Conservation (phyloP, 2,113 vertebrate genomes). For the Nannobrachium achirus region DNA sequence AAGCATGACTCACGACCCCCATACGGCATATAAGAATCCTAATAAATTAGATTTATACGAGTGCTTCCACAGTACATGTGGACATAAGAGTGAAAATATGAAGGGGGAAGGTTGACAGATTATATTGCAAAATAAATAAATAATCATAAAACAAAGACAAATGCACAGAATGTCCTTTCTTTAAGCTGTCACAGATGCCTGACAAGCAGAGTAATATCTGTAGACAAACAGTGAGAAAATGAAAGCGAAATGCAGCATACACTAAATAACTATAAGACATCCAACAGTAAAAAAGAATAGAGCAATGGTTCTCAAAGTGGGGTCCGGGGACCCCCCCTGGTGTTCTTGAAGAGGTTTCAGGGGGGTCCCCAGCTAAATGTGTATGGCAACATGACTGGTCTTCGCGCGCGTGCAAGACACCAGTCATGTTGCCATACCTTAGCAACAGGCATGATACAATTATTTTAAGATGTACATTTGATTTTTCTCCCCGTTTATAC, state of each 20-base stretch:
- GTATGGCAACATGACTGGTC: too few species aligned
- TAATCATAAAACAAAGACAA: background rate
- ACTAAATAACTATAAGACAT: conserved; percentile 49
- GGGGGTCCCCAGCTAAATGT: too few species aligned
- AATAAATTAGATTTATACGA: background rate
- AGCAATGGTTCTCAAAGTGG: too few species aligned
- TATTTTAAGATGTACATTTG: too few species aligned
- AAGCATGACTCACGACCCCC: background rate
- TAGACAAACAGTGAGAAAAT: conserved; percentile 44
- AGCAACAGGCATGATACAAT: too few species aligned
- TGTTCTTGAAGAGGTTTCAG: too few species aligned
- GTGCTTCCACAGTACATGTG: background rate
- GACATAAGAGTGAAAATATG: background rate
- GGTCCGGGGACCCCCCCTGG: too few species aligned
- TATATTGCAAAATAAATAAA: background rate
- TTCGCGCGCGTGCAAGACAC: too few species aligned
- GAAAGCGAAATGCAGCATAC: conserved; percentile 38
- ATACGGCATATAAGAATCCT: background rate
- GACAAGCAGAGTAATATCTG: conserved; percentile 46
- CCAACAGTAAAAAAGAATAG: too few species aligned
- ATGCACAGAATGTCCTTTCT: background rate
- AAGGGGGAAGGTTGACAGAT: too few species aligned
- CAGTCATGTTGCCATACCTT: too few species aligned
- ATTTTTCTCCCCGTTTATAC: too few species aligned
- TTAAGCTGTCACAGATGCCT: conserved; percentile 34